These are phyloP conservation scores for Platorchestia sp. DNA, from an alignment of 1,140 invertebrate genomes.

Conservation along the genomic window DNA sequence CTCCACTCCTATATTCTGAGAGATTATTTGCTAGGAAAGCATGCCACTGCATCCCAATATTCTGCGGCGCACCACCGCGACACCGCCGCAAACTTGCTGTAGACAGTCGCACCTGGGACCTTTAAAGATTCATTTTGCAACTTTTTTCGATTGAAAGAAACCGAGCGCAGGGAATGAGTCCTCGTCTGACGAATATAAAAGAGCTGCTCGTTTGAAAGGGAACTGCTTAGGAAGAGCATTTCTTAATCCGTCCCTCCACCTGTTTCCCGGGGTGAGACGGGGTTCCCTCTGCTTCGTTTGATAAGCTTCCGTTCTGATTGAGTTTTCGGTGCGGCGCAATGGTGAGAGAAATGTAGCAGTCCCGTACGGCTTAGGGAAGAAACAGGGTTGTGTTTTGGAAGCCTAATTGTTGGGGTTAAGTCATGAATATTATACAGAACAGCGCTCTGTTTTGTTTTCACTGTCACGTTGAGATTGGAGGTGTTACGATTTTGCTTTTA, in stretches of 20 bases:
- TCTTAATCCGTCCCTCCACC: neutral
- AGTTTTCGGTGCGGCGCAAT: neutral
- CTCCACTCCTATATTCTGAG: neutral
- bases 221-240: neutral
- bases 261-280: neutral
- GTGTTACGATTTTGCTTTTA: too few relatives aligned
- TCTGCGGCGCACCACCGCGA: neutral
- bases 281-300: neutral
- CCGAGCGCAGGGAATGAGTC: conserved; percentile 8
- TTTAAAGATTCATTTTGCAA: neutral
- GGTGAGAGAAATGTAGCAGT: neutral
- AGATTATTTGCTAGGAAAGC: neutral
- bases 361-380: too few relatives aligned
- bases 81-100: neutral
- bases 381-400: too few relatives aligned
- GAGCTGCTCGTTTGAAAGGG: neutral
- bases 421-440: too few relatives aligned
- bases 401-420: too few relatives aligned
- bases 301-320: neutral
- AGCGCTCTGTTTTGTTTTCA: too few relatives aligned
- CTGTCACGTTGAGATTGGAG: too few relatives aligned
- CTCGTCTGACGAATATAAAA: neutral
- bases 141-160: conserved; percentile 32
- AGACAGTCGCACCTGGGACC: neutral
- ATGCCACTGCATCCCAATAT: neutral